phyloP scores from a whole-genome alignment of 2,888 invertebrate genomes.

The Drosophila formosana region DNA sequence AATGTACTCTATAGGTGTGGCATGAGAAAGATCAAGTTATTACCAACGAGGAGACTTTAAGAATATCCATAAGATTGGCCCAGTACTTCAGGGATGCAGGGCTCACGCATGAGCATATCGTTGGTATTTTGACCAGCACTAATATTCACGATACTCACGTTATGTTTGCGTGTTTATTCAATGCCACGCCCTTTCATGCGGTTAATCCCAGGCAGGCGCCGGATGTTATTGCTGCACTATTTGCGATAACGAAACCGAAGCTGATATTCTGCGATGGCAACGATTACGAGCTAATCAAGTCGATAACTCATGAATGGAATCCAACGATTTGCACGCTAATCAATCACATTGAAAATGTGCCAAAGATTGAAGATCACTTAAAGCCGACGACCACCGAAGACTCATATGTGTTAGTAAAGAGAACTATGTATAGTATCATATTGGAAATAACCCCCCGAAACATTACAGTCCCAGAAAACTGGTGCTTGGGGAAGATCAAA shows the following conservation, averaged over 20 bases:
- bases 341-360: constrained; percentile 27
- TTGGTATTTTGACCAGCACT: constrained; percentile 66
- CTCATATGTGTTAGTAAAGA: constrained; percentile 27
- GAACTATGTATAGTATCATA: not conserved
- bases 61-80: constrained; percentile 48
- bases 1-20: not conserved
- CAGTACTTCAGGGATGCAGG: constrained; percentile 42
- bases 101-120: constrained; percentile 55
- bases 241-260: constrained; percentile 57
- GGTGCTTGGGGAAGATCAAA: constrained; percentile 44
- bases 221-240: constrained; percentile 39
- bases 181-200: constrained; percentile 64
- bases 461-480: constrained; percentile 33
- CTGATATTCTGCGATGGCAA: constrained; percentile 67
- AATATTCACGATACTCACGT: constrained; percentile 50
- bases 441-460: not conserved
- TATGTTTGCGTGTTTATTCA: constrained; percentile 54
- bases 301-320: constrained; percentile 37
- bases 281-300: constrained; percentile 41
- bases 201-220: constrained; percentile 56
- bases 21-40: constrained; percentile 37
- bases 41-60: constrained; percentile 51
- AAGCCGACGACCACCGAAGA: not conserved
- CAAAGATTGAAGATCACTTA: constrained; percentile 32
- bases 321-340: constrained; percentile 38